Base-by-base conservation (phyloP, 2,888 invertebrate species). In the Stenodera caucasica region DNA sequence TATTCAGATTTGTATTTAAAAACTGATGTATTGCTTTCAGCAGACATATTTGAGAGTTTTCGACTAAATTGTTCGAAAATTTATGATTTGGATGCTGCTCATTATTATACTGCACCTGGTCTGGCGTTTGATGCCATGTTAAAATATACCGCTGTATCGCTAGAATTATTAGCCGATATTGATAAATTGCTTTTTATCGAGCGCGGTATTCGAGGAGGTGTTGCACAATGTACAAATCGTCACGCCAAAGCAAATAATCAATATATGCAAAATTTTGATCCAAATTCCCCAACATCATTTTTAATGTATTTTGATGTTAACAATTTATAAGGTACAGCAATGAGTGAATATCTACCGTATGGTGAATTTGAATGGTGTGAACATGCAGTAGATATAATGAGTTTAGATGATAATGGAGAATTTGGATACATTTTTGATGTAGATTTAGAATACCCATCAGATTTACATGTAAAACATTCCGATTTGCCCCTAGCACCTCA, bases 161-260 rank as follows among this genome's bases (percentile, higher is more conserved):
- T 78, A 29, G 72, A 77, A 58, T 56, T 79, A 8, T 58, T 78
- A 29, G 73, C 72, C 2, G 76, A 80, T 59, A 63, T 74, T 14
- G 71, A 76, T 57, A 76, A 73, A 73, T 21, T 74, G 50, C 53
- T 72, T 30, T 75, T 78, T 64, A 58, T 76, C 29, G 69, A 71
- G 60, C 64, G 59, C 30, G 74, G 75, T 2, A 72, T 78, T 57
- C 60, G 74, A 23, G 77, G 74, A 2, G 74, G 75, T 9, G 57
- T 78, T n/a, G 68, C 69, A 29, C 71, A 76, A 64, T 75, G 75
- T 57, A 60, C 57, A 15, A 70, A 73, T 55, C 54, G 64, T 15
- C 70, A 75, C 65, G 69, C 70, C 4, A 66, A 67, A 60, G 77
- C 77, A 5, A 78, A 78, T 66, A 78, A 80, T 64, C 73, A 70